These are phyloP conservation scores for Macaria liturata DNA, from an alignment of 2,888 invertebrate genomes.

Conservation along the genomic window DNA sequence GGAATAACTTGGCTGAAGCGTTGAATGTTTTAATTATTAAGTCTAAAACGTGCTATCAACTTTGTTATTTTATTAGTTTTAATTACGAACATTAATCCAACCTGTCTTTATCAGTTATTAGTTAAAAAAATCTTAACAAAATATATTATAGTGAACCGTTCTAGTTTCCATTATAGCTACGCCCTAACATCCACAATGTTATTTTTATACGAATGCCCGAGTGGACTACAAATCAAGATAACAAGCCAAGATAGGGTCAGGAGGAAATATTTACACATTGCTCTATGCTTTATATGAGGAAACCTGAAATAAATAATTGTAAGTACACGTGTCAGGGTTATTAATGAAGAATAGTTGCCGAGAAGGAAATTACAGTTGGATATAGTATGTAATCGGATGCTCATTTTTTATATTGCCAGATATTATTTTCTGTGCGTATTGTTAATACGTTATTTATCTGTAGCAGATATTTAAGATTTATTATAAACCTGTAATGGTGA, in stretches of 20 bases:
- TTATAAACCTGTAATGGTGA: too few species aligned
- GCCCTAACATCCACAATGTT: slow-evolving; percentile 46
- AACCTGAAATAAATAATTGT: slow-evolving; percentile 38
- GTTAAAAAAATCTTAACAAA: too few species aligned
- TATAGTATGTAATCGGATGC: neutral
- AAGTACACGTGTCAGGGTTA: slow-evolving; percentile 33
- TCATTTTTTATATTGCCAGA: too few species aligned
- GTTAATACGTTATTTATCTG: too few species aligned
- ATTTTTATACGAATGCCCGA: slow-evolving; percentile 67
- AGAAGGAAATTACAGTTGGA: slow-evolving; percentile 5
- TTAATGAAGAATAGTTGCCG: slow-evolving; percentile 17
- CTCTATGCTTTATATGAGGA: slow-evolving; percentile 45
- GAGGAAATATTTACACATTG: slow-evolving; percentile 64
- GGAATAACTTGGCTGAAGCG: too few species aligned
- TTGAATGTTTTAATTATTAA: too few species aligned
- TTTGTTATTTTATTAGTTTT: too few species aligned
- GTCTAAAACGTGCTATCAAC: too few species aligned
- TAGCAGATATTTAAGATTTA: too few species aligned
- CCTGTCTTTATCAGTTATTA: too few species aligned
- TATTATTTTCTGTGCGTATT: too few species aligned
- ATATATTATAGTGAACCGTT: neutral
- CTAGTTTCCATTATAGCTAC: slow-evolving; percentile 13
- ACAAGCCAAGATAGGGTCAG: slow-evolving; percentile 65
- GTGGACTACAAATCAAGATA: slow-evolving; percentile 76
- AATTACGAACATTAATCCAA: too few species aligned